Conservation (phyloP, 2,888 invertebrate genomes). For the Rhyacophila evoluta region DNA sequence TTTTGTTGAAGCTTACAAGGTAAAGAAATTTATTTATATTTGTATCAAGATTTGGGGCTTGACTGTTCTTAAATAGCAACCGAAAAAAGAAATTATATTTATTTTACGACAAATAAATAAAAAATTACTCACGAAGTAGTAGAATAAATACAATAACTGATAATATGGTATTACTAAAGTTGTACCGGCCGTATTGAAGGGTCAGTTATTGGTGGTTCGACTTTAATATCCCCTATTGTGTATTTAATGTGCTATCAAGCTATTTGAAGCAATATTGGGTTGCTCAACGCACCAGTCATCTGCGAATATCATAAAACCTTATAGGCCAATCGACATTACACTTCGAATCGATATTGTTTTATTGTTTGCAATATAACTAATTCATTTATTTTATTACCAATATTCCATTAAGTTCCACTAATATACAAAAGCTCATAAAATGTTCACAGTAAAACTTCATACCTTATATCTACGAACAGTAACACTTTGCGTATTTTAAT, state of each 20-base stretch:
- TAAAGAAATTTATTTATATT: no score
- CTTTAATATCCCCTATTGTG: slow-evolving; percentile 19
- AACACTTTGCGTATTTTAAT: no score
- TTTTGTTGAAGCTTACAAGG: no score
- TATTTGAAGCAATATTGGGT: slow-evolving; percentile 17
- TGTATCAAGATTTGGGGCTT: no score
- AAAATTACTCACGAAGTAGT: not conserved
- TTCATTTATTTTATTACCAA: not conserved
- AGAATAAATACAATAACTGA: not conserved
- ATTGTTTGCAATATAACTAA: not conserved
- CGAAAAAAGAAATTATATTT: no score
- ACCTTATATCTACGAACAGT: no score
- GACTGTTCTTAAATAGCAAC: no score
- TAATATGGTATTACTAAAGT: not conserved
- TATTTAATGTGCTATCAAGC: slow-evolving; percentile 9
- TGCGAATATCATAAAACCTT: slow-evolving; percentile 14
- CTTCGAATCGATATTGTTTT: not conserved
- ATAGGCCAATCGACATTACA: slow-evolving; percentile 14
- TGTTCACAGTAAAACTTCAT: no score
- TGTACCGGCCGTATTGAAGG: not conserved
- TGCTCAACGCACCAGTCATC: slow-evolving; percentile 4
- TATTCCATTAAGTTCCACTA: no score
- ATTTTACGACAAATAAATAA: no score
- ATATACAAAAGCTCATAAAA: no score
- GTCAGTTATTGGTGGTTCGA: slow-evolving; percentile 8